phyloP scores from a whole-genome alignment of 2,113 vertebrate genomes.

The Gobio gobio region DNA sequence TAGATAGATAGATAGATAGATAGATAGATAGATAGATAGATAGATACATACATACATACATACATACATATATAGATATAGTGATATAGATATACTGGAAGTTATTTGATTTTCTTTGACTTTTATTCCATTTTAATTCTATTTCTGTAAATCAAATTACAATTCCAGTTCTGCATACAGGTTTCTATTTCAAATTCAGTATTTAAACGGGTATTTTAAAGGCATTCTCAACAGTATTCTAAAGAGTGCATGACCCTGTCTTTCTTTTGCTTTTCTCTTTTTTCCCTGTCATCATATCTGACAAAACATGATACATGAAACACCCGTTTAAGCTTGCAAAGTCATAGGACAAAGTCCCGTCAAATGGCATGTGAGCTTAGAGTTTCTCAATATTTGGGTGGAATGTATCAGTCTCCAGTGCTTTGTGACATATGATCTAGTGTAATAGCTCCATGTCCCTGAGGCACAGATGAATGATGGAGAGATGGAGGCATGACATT shows the following conservation, averaged over 20 bases:
- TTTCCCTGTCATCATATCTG: conserved; percentile 28
- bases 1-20: no score
- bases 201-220: neutral
- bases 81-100: no score
- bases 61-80: no score
- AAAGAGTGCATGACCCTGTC: neutral
- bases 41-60: no score
- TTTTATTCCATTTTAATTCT: no score
- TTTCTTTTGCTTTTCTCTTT: neutral
- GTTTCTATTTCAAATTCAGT: neutral
- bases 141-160: no score
- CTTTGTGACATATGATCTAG: conserved; percentile 78
- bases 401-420: conserved; percentile 64
- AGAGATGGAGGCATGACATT: conserved; percentile 63
- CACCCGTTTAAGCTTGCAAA: conserved; percentile 38
- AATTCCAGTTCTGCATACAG: neutral
- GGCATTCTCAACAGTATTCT: neutral
- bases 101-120: no score
- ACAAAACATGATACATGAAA: conserved; percentile 44
- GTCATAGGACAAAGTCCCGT: conserved; percentile 50
- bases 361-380: conserved; percentile 62
- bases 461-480: conserved; percentile 45
- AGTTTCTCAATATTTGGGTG: conserved; percentile 55
- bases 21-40: no score
- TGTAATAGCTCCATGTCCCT: conserved; percentile 74